Conservation (phyloP, 1,140 invertebrate species). For the Brachionus koreanus region DNA sequence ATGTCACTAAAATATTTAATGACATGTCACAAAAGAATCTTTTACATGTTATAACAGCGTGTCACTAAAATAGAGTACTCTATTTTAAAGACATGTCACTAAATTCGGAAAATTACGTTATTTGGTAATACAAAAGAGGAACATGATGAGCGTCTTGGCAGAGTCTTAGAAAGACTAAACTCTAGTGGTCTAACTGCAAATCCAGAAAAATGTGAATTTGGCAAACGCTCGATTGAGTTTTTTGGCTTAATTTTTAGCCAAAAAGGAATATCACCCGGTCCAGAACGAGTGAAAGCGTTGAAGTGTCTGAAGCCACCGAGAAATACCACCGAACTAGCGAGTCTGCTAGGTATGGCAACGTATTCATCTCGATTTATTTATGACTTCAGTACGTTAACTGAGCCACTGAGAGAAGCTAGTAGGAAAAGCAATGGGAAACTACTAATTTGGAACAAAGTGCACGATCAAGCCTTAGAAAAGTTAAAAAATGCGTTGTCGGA, state of each 20-base stretch:
- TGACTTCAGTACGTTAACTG: constrained; percentile 49
- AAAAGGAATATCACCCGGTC: not conserved
- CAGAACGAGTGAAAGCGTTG: not conserved
- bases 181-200: not conserved
- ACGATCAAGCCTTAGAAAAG: not conserved
- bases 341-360: constrained; percentile 47
- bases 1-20: too few relatives aligned
- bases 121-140: not conserved
- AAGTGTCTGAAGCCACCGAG: not conserved
- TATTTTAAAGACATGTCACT: too few relatives aligned
- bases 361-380: constrained; percentile 57
- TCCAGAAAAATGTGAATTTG: not conserved
- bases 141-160: not conserved
- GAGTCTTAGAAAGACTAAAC: not conserved
- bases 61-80: too few relatives aligned
- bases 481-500: not conserved
- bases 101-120: too few relatives aligned
- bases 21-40: too few relatives aligned
- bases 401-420: constrained; percentile 46
- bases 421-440: not conserved
- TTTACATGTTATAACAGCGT: too few relatives aligned
- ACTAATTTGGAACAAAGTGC: not conserved
- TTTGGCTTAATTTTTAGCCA: not conserved
- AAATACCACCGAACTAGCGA: constrained; percentile 44
- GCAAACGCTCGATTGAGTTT: not conserved